phyloP scores from a whole-genome alignment of 2,113 vertebrate species.

The Pseudorectes ferrugineus region DNA sequence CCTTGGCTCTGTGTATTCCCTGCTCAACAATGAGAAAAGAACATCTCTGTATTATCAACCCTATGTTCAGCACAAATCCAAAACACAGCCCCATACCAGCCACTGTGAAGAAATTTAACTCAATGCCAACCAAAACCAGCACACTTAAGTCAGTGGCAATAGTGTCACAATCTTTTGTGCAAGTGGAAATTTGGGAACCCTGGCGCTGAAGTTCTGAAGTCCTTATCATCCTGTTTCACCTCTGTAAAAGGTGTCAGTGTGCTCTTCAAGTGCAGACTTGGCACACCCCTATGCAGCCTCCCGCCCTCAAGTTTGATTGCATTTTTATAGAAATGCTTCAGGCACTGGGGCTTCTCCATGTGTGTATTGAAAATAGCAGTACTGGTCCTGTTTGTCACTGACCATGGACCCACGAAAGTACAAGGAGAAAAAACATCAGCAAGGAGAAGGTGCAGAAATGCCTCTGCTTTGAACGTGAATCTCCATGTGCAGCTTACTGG shows the following conservation, averaged over 20 bases:
- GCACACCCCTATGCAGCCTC: not conserved
- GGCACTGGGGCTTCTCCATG: not conserved
- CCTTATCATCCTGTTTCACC: not conserved
- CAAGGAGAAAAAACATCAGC: not conserved
- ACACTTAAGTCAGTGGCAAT: not conserved
- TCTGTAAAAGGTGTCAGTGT: not conserved
- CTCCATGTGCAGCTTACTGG: not conserved
- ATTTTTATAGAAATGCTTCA: not conserved
- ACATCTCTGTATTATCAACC: not conserved
- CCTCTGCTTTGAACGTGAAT: not conserved
- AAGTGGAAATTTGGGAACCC: not conserved
- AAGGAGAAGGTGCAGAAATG: not conserved
- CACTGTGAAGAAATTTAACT: not conserved
- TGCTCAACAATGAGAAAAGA: not conserved
- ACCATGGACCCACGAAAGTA: not conserved
- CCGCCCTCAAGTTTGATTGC: not conserved
- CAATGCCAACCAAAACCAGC: not conserved
- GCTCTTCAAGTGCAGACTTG: not conserved
- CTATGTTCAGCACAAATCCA: not conserved
- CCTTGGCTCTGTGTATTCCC: not conserved
- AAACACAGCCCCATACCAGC: not conserved
- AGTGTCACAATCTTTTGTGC: not conserved
- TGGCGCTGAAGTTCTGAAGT: not conserved
- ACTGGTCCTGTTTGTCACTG: not conserved
- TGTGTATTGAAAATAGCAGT: not conserved